Base-by-base conservation (phyloP, 1,140 invertebrate species). In the Adoxophyes honmai region DNA sequence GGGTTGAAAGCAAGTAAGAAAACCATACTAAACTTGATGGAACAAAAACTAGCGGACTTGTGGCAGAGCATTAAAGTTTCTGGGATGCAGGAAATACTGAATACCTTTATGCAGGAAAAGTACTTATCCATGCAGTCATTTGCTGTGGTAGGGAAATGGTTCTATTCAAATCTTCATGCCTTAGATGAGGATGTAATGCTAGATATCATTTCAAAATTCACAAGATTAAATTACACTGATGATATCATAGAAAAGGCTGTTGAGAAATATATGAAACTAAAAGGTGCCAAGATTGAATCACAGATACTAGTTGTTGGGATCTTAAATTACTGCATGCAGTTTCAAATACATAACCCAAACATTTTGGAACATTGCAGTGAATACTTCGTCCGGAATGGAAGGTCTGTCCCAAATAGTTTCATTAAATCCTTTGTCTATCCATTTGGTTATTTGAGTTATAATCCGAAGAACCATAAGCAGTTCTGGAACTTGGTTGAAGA, bases 401-500 rank as follows among this genome's bases (percentile, higher is more conserved):
- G 70, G 10, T 63, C 78, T 53, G 78, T 94, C 34, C 82, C 91
- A 54, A 70, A 90, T 0, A 81, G 87, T 54, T 89, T 91, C 66
- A 61, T 94, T 7, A 90, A 91, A 53, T 88, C 90, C 0, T 86
- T 95, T 18, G 84, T 95, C 36, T 89, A 86, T 58, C 80, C 92
- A 6, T 93, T 93, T 81, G 95, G 94, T 15, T 81, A 88, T 55
- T 82, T 96, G 18, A 90, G 92, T 78, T 92, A 91, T 72, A 68
- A 90, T 37, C 93, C 93, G 33, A 48, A 69, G n/a, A 89, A 91
- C 66, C 64, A 78, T 34, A 39, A 57, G 0, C 66, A 90, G 34
- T 94, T 95, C 89, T 95, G 93, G 91, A 74, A 81, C 42, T 66
- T 67, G 13, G 75, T 92, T 10, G 93, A 95, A 74, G 68, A 82